Base-by-base conservation (phyloP, 2,113 vertebrate species). In the Poeciliopsis turrubarensis region DNA sequence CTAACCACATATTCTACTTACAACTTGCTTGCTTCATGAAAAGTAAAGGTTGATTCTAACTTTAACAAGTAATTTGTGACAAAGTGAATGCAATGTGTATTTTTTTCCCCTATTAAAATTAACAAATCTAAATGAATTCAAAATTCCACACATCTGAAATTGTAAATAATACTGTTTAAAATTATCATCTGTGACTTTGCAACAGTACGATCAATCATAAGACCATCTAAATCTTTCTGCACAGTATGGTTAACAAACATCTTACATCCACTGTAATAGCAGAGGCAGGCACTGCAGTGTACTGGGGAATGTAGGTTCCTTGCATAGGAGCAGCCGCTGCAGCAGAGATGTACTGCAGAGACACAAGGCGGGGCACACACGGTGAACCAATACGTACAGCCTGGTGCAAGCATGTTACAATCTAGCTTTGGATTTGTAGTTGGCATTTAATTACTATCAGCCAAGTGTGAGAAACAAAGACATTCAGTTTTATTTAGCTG, bases 231-330 rank as follows among this genome's bases (percentile, higher is more conserved):
- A 31, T 7, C 3, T 1, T 5, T 34, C 13, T 32, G 15, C 9
- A 29, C n/a, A 67, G 37, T 32, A 27, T n/a, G n/a, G 7, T 70
- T 27, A 26, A 11, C 8, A 63, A 26, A 11, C 8, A 63, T 92
- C 96, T 97, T 96, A 99, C 98, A 95, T 99, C 97, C 93, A 99
- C 96, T 92, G 97, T 96, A 95, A 99, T 96, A 95, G 97, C 96
- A 95, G 97, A 95, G 91, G 97, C 97, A 98, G 98, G 97, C 96
- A 99, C 96, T 95, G 97, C 96, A 96, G 97, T 98, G 95, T 99
- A 99, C 96, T 99, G 98, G 95, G 97, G 97, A 95, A 99, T 97
- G 96, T 98, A 99, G 93, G 97, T 97, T 95, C 97, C 97, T 97
- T 99, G 98, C 97, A 99, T 98, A 97, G 97, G 96, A 92, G 96